Evolutionary conservation across 2,888 invertebrate species (phyloP), one percentile per base, ranked within the genome.

Genomic region (Drosophila gaucha): DNA sequence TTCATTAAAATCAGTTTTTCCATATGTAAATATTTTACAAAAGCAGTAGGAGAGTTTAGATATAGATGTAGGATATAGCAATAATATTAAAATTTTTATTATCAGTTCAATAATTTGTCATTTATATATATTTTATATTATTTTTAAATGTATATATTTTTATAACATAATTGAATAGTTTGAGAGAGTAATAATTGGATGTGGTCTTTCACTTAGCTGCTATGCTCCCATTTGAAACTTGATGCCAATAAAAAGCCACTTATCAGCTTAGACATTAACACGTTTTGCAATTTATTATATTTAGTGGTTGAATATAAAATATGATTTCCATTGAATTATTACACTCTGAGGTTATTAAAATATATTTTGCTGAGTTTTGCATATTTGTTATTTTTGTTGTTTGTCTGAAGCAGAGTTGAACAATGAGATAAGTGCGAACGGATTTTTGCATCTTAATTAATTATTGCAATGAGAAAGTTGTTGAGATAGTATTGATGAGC

Each of bases 131-230:
- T n/a, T n/a, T n/a, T n/a, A n/a, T n/a, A n/a, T n/a, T n/a, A n/a
- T n/a, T n/a, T n/a, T n/a, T n/a, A n/a, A n/a, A n/a, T n/a, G n/a
- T n/a, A n/a, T n/a, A 33, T 10, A 10, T 30, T 28, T 9, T n/a
- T 8, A 9, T 6, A 20, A 56, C 30, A 16, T 31, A 58, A 18
- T 20, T 1, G 14, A 47, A n/a, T 26, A 22, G 24, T 26, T 46
- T 6, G 10, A n/a, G n/a, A 6, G 35, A 20, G 12, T 31, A 6
- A 12, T n/a, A 31, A 31, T 31, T 20, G 9, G 20, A 30, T 16
- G 20, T 16, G n/a, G n/a, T 22, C 6, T 30, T 52, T 54, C 26
- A 74, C 71, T 69, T 69, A 74, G 63, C 75, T 54, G 63, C 30
- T 28, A 33, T 16, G 43, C 16, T 14, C 20, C 20, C 36, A 33